Base-by-base conservation (phyloP, 92 coral and sea anemone species). In the Micromussa lordhowensis region DNA sequence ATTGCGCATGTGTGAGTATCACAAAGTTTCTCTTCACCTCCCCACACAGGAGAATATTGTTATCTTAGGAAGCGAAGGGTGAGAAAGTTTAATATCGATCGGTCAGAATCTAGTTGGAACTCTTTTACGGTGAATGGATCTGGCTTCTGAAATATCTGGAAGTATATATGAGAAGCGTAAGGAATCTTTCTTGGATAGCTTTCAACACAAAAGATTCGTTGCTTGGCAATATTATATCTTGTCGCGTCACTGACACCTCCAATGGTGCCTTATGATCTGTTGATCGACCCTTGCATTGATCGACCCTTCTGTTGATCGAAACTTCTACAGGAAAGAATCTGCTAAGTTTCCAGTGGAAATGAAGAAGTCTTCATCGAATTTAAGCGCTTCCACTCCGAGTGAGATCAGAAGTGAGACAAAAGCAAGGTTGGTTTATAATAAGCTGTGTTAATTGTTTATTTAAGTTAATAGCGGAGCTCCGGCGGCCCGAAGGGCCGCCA, bases 341-440 rank as follows among this genome's bases (percentile, higher is more conserved):
- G 30, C 69, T 31, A 30, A 49, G 31, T 22, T 10, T 74, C 54
- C 19, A 0, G 15, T 54, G 22, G 32, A 81, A 84, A 92, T 92
- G 95, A 92, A 86, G 80, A 92, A 85, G 69, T 69, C 91, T 9
- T 69, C 94, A 30, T 87, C 88, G 21, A 87, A 91, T 53, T 75
- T 80, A 26, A 91, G 84, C 79, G 70, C 93, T 81, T 91, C 94
- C 32, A 90, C 91, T 44, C 91, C 96, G 10, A 91, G 98, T 57
- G 98, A 95, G 72, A 86, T 90, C 35, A 80, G 98, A 75, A 89
- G 92, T 77, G 98, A 95, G 69, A 85, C 91, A n/a, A 88, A 94
- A 89, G 98, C 93, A 81, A 95, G 98, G 98, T 95, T 40, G 13
- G 83, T 10, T 58, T 22, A 90, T 49, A 48, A 28, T 78, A 16